Base-by-base conservation (phyloP, 1,140 invertebrate species). In the Hypothenemus hampei region DNA sequence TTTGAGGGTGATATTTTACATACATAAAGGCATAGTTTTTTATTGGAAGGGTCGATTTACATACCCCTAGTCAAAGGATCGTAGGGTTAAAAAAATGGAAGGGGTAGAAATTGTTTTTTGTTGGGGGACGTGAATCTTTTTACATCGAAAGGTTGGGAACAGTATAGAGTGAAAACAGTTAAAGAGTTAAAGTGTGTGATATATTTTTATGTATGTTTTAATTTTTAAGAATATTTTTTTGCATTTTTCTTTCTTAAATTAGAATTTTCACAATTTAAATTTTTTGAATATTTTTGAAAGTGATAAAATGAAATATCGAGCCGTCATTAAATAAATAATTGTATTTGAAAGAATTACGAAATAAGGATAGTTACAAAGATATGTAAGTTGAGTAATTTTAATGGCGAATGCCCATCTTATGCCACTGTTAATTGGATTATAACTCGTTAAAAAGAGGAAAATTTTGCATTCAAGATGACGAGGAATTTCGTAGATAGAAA, bases 11-110 rank as follows among this genome's bases (percentile, higher is more conserved):
- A 45, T 54, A 54, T 45, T 46, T 56, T 47, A 47, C 44, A 47
- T 65, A 65, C 58, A 60, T 62, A 60, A 60, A 54, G 46, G 47
- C 20, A 50, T 16, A 5, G 24, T 50, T 57, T 61, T 60, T 61
- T 61, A 61, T 57, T 57, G 59, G 54, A 22, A 33, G 23, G 31
- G 23, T 20, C 21, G 33, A 56, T 56, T 56, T 56, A 56, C 53
- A 56, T 54, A 54, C n/a, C 18, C 13, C 11, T 19, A 11, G 3
- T 10, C 6, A 18, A 29, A 50, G 21, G 36, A 37, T n/a, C n/a
- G n/a, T n/a, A n/a, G 44, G 33, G 33, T 15, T 18, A 24, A 47
- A 24, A 33, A 11, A 37, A 19, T 11, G 5, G 43, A 44, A 45
- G 51, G 51, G 51, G 40, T 53, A 7, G 7, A 31, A 13, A 35